These are phyloP conservation scores for Calonectris borealis DNA, from an alignment of 2,113 vertebrate genomes.

Conservation along the genomic window DNA sequence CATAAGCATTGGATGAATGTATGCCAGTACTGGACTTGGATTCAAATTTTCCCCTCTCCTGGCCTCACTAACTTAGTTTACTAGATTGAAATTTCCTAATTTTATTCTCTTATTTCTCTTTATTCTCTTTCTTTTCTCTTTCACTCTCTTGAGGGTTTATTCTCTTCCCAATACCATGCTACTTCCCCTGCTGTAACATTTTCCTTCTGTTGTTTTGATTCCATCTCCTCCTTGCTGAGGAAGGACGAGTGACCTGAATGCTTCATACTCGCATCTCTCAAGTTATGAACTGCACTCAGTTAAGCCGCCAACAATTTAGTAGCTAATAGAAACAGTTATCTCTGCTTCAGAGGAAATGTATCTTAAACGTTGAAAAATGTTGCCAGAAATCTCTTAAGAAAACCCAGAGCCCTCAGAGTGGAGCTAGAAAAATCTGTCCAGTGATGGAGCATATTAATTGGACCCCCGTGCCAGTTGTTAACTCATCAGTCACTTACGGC, in stretches of 20 bases:
- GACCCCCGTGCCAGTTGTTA: constrained; percentile 40
- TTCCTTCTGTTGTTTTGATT: neutral
- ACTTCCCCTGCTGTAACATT: neutral
- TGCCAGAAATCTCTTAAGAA: constrained; percentile 31
- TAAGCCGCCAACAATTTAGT: neutral
- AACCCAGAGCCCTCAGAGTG: neutral
- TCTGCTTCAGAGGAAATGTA: neutral
- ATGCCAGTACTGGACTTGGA: neutral
- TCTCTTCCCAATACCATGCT: neutral
- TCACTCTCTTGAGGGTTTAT: neutral
- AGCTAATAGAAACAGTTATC: neutral
- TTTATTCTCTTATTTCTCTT: neutral
- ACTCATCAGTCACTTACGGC: constrained; percentile 46
- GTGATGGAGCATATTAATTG: constrained; percentile 42
- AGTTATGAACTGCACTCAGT: neutral
- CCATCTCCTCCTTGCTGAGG: neutral
- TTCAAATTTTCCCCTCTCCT: neutral
- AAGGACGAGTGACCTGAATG: neutral
- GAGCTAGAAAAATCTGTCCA: constrained; percentile 48
- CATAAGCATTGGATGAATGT: neutral
- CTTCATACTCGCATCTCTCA: neutral
- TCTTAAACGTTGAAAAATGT: constrained; percentile 7
- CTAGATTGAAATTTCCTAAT: neutral
- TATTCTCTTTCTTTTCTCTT: neutral
- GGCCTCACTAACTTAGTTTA: constrained; percentile 8